A percentile compares a stretch with the other conserved stretches of the same genome.
phyloP scores from a whole-genome alignment of 2,888 invertebrate genomes.

The Allacma fusca region DNA sequence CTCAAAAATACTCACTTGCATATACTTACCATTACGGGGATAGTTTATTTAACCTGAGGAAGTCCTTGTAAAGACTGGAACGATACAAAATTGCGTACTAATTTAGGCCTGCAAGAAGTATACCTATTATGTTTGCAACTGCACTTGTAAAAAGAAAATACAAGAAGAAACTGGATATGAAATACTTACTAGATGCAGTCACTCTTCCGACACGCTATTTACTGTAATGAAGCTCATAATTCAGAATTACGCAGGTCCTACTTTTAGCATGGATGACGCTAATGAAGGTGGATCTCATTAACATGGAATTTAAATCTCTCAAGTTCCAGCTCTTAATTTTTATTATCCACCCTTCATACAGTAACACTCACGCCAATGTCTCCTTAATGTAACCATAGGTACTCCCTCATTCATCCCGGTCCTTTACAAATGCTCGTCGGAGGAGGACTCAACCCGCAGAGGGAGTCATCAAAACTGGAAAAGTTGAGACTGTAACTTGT shows the following conservation, averaged over 20 bases:
- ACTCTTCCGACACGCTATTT: not conserved
- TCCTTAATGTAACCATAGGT: no score
- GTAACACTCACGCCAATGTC: no score
- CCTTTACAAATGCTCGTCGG: not conserved
- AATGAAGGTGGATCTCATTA: not conserved
- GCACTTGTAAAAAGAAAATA: no score
- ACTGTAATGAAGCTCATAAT: not conserved
- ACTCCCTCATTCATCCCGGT: not conserved
- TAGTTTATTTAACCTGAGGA: no score
- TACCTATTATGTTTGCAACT: no score
- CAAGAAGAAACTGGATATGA: no score
- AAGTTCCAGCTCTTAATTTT: slow-evolving; percentile 12
- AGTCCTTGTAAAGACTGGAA: no score
- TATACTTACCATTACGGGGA: no score
- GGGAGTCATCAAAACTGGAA: not conserved
- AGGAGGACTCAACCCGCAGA: not conserved
- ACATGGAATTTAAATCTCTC: not conserved
- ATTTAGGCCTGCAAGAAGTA: no score
- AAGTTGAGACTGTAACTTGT: not conserved
- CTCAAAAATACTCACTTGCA: not conserved
- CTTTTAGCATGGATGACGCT: not conserved
- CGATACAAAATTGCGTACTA: no score
- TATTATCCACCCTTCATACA: not conserved
- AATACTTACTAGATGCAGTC: not conserved
- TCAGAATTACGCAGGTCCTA: not conserved